Base-by-base conservation (phyloP, 2,888 invertebrate species). In the Helicoverpa assulta region DNA sequence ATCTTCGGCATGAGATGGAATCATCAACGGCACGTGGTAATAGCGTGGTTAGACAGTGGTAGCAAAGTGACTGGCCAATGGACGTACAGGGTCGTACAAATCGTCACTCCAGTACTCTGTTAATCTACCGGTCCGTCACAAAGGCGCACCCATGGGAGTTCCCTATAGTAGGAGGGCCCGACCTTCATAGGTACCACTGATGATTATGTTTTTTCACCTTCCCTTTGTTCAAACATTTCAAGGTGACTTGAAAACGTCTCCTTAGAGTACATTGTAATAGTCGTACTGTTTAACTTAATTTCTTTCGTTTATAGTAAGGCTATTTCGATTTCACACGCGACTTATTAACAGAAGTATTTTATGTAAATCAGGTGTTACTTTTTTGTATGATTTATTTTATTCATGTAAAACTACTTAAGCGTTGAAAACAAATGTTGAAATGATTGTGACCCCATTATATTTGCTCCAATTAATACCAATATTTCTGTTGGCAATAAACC, bases 61-160 rank as follows among this genome's bases (percentile, higher is more conserved):
- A 40, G 60, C 33, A 67, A 66, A 67, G 69, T 80, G 74, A 73
- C 73, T 59, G 64, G 51, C 54, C 26, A 26, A 4, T 26, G 1
- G 26, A 26, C 50, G 56, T 53, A 50, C 53, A 51, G 47, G 19
- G 52, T 37, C 71, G 51, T 50, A 47, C 26, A 26, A 26, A 26
- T 19, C 76, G 69, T 68, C 58, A 62, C 56, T 73, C 40, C 53
- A 54, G 29, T 61, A 75, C 64, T 79, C 26, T 33, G 33, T 40
- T 55, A 67, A 12, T 70, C 59, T 50, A 7, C 7, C 29, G 7
- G 16, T 47, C 47, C 58, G 72, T 70, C 70, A 76, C 59, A 63
- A 47, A 51, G 87, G 78, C 89, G 83, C 88, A 85, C 88, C 88
- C 76, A 76, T 79, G 71, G 82, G 82, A 82, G 83, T 78, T 72